Base-by-base conservation (phyloP, 2,888 invertebrate species). In the Desoria tigrina region DNA sequence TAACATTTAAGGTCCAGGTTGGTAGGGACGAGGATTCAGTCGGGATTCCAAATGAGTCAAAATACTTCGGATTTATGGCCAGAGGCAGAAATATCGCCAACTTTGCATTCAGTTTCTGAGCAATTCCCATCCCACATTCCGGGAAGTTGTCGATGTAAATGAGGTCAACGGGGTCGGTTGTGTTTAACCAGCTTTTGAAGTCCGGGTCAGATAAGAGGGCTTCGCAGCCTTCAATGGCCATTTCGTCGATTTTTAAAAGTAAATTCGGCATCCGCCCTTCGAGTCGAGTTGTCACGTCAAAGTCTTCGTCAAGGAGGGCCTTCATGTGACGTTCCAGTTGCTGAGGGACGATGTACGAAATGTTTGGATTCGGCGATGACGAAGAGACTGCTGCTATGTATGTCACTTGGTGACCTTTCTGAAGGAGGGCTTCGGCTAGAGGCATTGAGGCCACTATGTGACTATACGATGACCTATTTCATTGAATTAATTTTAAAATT, bases 171-270 rank as follows among this genome's bases (percentile, higher is more conserved):
- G 26, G 4, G 26, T 21, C 16, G 77, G 86, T 16, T 77, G 85
- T 0, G 77, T 80, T 69, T 81, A 87, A 0, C 82, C 88, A 0
- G 16, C 1, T 18, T 45, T 53, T 16, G 23, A 42, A 49, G 26
- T 58, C 42, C 24, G 63, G 54, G 26, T 54, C 55, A 1, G 28
- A 39, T 2, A 32, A 14, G 2, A 55, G 23, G 3, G 14, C 27
- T 27, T 55, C 3, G n/a, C 55, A 55, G 58, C 4, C 27, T 32
- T 6, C 11, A 6, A 16, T 4, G 32, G 3, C 11, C n/a, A 32
- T 32, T 4, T 27, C 16, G 3, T 55, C 55, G 9, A 55, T 4
- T 4, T 9, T 18, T 3, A 14, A 2, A 26, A 55, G 28, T 4
- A 9, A 27, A 4, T 18, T 18, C 9, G 55, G 55, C n/a, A 55